phyloP scores from a whole-genome alignment of 2,888 invertebrate genomes.

The Stegana nigrithorax region DNA sequence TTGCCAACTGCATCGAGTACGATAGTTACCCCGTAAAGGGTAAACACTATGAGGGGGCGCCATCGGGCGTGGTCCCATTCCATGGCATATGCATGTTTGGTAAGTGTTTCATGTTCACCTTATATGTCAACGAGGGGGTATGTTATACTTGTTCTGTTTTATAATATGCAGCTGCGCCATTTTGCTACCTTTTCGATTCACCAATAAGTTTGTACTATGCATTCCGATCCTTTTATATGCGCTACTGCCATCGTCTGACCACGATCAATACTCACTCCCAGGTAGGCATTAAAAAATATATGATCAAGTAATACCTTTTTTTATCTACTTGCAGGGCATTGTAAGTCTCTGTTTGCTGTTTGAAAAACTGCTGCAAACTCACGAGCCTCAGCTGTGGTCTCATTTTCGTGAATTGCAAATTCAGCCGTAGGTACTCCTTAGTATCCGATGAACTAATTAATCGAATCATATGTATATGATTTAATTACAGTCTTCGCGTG shows the following conservation, averaged over 20 bases:
- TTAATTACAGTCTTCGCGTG: slow-evolving; percentile 86
- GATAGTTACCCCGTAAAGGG: slow-evolving; percentile 65
- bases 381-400: slow-evolving; percentile 90
- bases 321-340: slow-evolving; percentile 78
- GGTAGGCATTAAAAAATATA: slow-evolving; percentile 64
- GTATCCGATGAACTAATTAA: not conserved
- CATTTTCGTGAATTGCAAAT: slow-evolving; percentile 90
- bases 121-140: not conserved
- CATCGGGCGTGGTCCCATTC: slow-evolving; percentile 94
- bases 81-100: slow-evolving; percentile 98
- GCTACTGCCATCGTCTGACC: slow-evolving; percentile 93
- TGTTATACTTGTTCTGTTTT: slow-evolving; percentile 3
- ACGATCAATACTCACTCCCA: slow-evolving; percentile 93
- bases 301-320: not conserved
- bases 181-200: slow-evolving; percentile 93
- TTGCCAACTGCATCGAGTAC: slow-evolving; percentile 78
- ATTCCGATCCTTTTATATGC: slow-evolving; percentile 89
- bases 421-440: slow-evolving; percentile 85
- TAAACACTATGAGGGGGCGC: slow-evolving; percentile 74
- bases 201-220: slow-evolving; percentile 88
- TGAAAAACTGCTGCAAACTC: slow-evolving; percentile 88
- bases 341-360: slow-evolving; percentile 89
- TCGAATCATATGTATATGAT: slow-evolving; percentile 29
- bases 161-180: slow-evolving; percentile 83
- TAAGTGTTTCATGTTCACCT: slow-evolving; percentile 71